A percentile compares a stretch with the other conserved stretches of the same genome.
Conservation (phyloP, 2,888 invertebrate genomes). For the Caenorhabditis sp. region DNA sequence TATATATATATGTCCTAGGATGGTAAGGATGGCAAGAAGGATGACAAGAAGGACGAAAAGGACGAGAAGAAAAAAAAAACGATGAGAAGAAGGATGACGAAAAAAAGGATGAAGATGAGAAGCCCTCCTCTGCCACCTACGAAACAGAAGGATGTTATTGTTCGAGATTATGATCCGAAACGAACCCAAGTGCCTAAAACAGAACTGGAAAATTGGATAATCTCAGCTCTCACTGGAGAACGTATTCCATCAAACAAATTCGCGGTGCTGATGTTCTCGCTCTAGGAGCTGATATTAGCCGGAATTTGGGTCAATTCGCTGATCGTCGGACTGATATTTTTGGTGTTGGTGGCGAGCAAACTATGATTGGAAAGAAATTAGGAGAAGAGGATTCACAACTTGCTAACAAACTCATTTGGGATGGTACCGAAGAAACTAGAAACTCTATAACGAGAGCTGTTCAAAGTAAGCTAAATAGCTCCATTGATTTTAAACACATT, state of each 20-base stretch:
- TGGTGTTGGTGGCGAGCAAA: constrained; percentile 96
- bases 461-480: constrained; percentile 74
- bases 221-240: constrained; percentile 98
- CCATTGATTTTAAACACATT: constrained; percentile 9
- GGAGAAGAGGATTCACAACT: constrained; percentile 73
- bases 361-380: constrained; percentile 98
- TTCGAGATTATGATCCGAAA: constrained; percentile 92
- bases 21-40: constrained; percentile 38
- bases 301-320: constrained; percentile 90
- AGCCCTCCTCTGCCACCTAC: constrained; percentile 87
- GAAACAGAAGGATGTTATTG: constrained; percentile 71
- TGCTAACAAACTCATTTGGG: constrained; percentile 89
- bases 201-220: constrained; percentile 88
- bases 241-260: constrained; percentile 97
- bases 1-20: no score
- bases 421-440: constrained; percentile 97
- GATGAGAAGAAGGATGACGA: no score
- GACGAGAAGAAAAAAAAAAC: no score
- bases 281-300: constrained; percentile 92
- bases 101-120: no score
- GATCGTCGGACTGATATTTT: constrained; percentile 99
- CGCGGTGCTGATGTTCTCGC: constrained; percentile 95
- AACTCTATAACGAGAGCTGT: constrained; percentile 85
- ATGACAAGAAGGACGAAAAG: constrained; percentile 28
- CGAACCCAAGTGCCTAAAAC: constrained; percentile 85